A percentile compares a stretch with the other conserved stretches of the same genome.
phyloP scores from a whole-genome alignment of 2,888 invertebrate genomes.

The Watsonalla cultraria region DNA sequence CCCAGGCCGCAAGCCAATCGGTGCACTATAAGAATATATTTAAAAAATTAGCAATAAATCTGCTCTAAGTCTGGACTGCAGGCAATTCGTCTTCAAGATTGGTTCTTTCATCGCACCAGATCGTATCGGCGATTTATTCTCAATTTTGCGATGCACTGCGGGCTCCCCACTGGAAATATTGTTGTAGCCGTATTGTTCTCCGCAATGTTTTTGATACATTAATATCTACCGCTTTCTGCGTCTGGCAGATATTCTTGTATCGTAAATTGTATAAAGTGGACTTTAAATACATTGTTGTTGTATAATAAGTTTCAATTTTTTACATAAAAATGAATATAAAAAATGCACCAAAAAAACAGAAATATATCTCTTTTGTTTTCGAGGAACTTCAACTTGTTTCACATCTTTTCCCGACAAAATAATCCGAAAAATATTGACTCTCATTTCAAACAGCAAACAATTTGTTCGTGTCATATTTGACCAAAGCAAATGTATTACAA shows the following conservation, averaged over 20 bases:
- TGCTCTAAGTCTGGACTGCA: not conserved
- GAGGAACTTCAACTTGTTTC: no score
- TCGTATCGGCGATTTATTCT: constrained; percentile 7
- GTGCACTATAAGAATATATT: not conserved
- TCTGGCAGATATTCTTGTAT: not conserved
- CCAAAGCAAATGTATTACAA: not conserved
- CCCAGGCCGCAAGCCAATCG: not conserved
- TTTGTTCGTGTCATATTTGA: not conserved
- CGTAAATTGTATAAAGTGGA: not conserved
- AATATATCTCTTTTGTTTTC: no score
- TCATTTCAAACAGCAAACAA: no score
- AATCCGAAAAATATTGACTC: no score
- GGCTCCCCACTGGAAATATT: constrained; percentile 1
- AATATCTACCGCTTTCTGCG: not conserved
- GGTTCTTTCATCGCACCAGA: constrained; percentile 5
- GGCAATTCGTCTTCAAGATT: constrained; percentile 6
- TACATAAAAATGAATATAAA: no score
- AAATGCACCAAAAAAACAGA: no score
- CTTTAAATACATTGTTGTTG: not conserved
- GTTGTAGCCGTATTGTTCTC: constrained; percentile 3
- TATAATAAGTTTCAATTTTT: not conserved
- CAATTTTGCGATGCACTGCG: constrained; percentile 10
- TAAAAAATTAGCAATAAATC: constrained; percentile 2
- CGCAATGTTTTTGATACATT: not conserved
- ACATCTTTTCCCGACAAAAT: no score